Base-by-base conservation (phyloP, 2,888 invertebrate genomes). In the Drosophila quinaria region DNA sequence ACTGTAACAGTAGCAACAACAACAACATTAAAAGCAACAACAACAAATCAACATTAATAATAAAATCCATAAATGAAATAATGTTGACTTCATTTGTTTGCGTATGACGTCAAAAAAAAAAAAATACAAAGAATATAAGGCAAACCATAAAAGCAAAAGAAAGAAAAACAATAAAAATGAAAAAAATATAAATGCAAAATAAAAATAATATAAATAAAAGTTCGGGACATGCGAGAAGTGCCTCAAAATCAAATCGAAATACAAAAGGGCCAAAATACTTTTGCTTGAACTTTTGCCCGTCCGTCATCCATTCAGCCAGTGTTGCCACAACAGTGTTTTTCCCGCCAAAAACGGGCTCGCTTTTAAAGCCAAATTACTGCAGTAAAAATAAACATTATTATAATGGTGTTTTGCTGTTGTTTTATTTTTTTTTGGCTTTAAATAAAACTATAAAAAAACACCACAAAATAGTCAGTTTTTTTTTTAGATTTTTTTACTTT, bases 41-140 rank as follows among this genome's bases (percentile, higher is more conserved):
- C 54, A 66, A 35, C 74, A 87, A 67, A 61, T 72, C 87, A 86
- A 80, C 87, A 76, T 85, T 80, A 88, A 89, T 87, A 84, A 82
- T 70, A 81, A 89, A 89, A 88, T 89, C 88, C 80, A 89, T 90
- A 89, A 90, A 80, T 70, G 74, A 79, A 89, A 85, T 83, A 82
- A 83, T 87, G 90, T 89, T 75, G 78, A 82, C 79, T 89, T 74
- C 73, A 84, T 82, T 88, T 89, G 68, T 70, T 86, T 79, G 84
- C 80, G 70, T 78, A 86, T 84, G 83, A 84, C 83, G 83, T 84
- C 88, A 89, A 85, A 74, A 71, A 44, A 15, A 33, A 25, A 8
- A 10, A 10, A 33, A 25, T 19, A 25, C 3, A 19, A 10, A 33
- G 11, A 25, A 5, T 5, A 5, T 25, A 25, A 15, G 15, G 4